Conservation (phyloP, 1,140 invertebrate genomes). For the Penaeus indicus region DNA sequence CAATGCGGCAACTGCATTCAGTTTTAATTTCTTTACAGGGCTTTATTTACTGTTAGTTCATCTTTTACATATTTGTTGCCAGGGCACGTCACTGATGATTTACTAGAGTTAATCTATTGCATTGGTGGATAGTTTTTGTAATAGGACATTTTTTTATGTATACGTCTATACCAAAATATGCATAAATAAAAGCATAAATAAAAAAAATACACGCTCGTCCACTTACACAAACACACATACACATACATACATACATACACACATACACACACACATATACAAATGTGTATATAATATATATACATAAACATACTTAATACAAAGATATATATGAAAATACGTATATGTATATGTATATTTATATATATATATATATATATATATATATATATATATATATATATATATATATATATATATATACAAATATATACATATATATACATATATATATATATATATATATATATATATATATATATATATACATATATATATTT, state of each 20-base stretch:
- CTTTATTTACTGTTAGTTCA: no score
- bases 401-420: constrained; percentile 6
- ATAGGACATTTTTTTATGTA: no score
- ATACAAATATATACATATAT: neutral
- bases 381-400: constrained; percentile 22
- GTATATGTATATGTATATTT: neutral
- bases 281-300: constrained; percentile 10
- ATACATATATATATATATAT: constrained; percentile 26
- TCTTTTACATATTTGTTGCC: no score
- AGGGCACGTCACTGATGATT: no score
- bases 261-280: constrained; percentile 14
- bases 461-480: neutral
- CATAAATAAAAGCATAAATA: no score
- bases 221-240: constrained; percentile 3
- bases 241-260: neutral
- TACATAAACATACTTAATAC: neutral
- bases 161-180: no score
- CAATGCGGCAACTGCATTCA: no score
- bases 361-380: constrained; percentile 31
- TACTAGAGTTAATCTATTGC: no score
- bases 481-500: no score
- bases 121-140: no score
- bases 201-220: no score
- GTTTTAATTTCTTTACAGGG: no score
- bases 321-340: neutral